phyloP scores from a whole-genome alignment of 2,113 vertebrate species.

The Apaloderma vittatum region DNA sequence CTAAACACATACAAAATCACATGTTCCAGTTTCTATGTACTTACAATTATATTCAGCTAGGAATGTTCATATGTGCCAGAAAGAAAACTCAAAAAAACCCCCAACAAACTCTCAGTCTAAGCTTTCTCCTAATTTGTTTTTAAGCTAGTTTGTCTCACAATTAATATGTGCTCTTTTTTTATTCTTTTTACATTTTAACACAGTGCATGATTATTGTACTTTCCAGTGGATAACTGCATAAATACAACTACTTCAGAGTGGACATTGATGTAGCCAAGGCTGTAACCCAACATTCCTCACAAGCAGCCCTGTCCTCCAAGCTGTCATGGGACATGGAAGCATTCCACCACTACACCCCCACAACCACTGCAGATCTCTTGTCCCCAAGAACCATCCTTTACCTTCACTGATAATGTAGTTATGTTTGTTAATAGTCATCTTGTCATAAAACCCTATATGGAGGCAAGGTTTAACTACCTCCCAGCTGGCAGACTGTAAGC shows the following conservation, averaged over 20 bases:
- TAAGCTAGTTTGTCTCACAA: background rate
- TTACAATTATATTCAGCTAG: background rate
- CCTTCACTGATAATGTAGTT: background rate
- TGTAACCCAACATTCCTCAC: background rate
- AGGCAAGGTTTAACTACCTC: background rate
- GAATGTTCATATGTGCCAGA: background rate
- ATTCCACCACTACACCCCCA: background rate
- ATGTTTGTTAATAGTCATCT: background rate
- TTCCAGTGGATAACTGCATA: background rate
- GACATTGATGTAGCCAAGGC: rapidly evolving
- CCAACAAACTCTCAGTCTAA: background rate
- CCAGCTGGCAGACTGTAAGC: background rate
- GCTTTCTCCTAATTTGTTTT: background rate
- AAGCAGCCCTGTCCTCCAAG: background rate
- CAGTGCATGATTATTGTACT: background rate
- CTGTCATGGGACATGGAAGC: background rate
- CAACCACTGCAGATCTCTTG: background rate
- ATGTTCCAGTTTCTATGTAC: background rate
- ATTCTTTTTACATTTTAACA: background rate
- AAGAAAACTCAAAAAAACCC: background rate
- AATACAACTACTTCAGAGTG: background rate
- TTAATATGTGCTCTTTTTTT: background rate
- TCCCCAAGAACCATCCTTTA: background rate
- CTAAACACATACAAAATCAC: background rate
- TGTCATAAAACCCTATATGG: background rate